Conservation (phyloP, 2,113 vertebrate species). For the Dipodomys spectabilis region DNA sequence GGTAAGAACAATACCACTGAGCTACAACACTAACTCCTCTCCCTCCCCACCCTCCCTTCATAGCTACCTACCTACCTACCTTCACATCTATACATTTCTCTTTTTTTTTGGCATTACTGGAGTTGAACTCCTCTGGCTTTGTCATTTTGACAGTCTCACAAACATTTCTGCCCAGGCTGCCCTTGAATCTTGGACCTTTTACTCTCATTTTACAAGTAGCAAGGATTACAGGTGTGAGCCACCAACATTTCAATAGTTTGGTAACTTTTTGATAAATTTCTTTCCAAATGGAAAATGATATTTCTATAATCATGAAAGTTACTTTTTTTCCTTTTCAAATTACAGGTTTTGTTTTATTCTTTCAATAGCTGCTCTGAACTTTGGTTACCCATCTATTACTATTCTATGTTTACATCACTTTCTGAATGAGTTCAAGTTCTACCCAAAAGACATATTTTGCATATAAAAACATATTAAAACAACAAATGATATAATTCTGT, state of each 20-base stretch:
- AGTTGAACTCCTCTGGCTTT: too few relatives aligned
- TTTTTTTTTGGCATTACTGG: too few relatives aligned
- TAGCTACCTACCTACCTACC: too few relatives aligned
- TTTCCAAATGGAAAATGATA: not conserved
- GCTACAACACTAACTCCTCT: too few relatives aligned
- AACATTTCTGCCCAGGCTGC: too few relatives aligned
- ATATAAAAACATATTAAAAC: not conserved
- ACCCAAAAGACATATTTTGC: constrained; percentile 3
- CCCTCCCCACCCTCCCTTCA: too few relatives aligned
- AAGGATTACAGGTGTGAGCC: too few relatives aligned
- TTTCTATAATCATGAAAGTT: not conserved
- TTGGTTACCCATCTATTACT: not conserved
- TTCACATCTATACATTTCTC: too few relatives aligned
- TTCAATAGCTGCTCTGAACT: not conserved
- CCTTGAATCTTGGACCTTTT: too few relatives aligned
- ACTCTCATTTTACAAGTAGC: too few relatives aligned
- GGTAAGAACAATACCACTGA: not conserved
- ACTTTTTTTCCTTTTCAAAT: constrained; percentile 39
- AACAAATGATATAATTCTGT: not conserved
- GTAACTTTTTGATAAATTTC: constrained; percentile 30
- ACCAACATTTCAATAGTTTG: too few relatives aligned
- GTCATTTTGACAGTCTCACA: too few relatives aligned
- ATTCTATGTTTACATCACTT: not conserved
- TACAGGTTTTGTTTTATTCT: not conserved
- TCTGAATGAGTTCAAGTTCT: constrained; percentile 31